phyloP scores from a whole-genome alignment of 2,888 invertebrate genomes.

The Globia sparganii region DNA sequence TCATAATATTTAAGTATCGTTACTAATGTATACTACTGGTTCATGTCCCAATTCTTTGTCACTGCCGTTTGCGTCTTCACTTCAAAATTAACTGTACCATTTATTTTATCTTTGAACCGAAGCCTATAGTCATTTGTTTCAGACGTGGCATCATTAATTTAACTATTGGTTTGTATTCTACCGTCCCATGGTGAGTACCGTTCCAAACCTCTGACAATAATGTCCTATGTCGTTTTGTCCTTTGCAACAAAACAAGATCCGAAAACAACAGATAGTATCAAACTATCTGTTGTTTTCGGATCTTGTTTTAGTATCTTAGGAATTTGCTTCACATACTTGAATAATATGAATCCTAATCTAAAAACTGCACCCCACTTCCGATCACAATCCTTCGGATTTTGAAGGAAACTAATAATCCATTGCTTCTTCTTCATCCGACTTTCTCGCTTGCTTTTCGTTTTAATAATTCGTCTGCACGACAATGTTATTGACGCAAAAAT shows the following conservation, averaged over 20 bases:
- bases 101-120: slow-evolving; percentile 25
- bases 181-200: not conserved
- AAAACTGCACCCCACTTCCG: not conserved
- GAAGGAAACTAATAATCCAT: not conserved
- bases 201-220: not conserved
- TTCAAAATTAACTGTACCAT: slow-evolving; percentile 13
- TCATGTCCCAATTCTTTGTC: slow-evolving; percentile 5
- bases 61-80: not conserved
- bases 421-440: not conserved
- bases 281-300: not conserved
- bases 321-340: not conserved
- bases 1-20: slow-evolving; percentile 28
- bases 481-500: not conserved
- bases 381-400: not conserved
- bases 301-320: not conserved
- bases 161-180: slow-evolving; percentile 21
- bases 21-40: not conserved
- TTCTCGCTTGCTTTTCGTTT: not conserved
- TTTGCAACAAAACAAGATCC: too few relatives aligned
- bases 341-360: not conserved
- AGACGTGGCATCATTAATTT: slow-evolving; percentile 23
- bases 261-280: too few relatives aligned
- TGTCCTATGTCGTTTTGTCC: not conserved
- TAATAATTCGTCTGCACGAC: not conserved
- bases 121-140: slow-evolving; percentile 26